Percentiles rank a stretch among this genome's conserved stretches.
Conservation (phyloP, 2,113 vertebrate genomes). For the Oreocharis arfaki region DNA sequence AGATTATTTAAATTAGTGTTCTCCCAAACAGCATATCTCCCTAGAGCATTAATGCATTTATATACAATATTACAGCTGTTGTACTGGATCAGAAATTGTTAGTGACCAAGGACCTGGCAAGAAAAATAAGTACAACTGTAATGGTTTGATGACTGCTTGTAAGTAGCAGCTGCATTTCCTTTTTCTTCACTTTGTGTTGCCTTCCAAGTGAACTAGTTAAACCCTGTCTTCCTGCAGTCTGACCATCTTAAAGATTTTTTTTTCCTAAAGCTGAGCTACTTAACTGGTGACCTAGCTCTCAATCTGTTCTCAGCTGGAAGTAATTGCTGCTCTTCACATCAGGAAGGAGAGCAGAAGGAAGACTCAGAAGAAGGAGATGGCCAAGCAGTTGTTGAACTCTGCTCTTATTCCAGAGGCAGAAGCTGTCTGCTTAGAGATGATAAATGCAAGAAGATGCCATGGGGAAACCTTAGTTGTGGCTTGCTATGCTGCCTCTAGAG, state of each 20-base stretch:
- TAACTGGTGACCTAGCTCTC: not conserved
- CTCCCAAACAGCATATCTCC: not conserved
- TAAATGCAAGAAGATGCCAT: not conserved
- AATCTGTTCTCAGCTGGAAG: not conserved
- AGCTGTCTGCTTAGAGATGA: not conserved
- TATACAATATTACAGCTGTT: conserved; percentile 40
- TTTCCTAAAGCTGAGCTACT: not conserved
- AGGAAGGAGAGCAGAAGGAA: not conserved
- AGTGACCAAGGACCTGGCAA: not conserved
- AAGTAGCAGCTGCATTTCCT: conserved; percentile 43
- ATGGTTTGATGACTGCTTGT: not conserved
- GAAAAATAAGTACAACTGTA: not conserved
- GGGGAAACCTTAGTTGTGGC: not conserved
- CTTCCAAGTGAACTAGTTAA: conserved; percentile 8
- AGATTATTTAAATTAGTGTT: conserved; percentile 43
- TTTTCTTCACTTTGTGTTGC: not conserved
- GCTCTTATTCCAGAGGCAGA: not conserved
- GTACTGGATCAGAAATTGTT: not conserved
- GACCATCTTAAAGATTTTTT: not conserved
- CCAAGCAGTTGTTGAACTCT: not conserved
- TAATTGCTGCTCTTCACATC: not conserved
- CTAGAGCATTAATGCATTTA: not conserved
- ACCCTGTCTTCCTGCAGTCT: not conserved
- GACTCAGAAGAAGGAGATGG: not conserved
- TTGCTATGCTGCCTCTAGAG: not conserved